Base-by-base conservation (phyloP, 1,140 invertebrate genomes). In the Aethina tumida region DNA sequence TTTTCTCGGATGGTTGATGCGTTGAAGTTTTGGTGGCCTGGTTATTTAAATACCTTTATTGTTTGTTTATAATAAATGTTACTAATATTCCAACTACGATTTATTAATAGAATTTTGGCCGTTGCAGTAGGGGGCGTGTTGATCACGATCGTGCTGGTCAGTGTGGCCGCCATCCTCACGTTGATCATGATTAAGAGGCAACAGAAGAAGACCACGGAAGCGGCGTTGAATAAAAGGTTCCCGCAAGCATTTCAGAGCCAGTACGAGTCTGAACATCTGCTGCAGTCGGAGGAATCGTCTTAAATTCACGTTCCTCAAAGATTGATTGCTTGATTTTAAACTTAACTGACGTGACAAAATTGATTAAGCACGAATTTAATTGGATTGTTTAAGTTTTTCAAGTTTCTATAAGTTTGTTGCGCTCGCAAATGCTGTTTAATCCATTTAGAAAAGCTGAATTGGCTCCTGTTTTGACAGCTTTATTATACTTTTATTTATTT, bases 231-330 rank as follows among this genome's bases (percentile, higher is more conserved):
- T 22, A 60, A 61, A 41, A 38, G 57, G n/a, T 59, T 59, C 41
- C 55, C 56, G n/a, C 58, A 61, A 47, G 53, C 50, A 9, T 61
- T 58, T 32, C 50, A 52, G 14, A 47, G 46, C 27, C 47, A 34
- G 27, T 46, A 59, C 22, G 60, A 62, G 48, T 55, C 56, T 6
- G 56, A 62, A 47, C 57, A 61, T 38, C 41, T 62, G 26, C 33
- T 62, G 13, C 57, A 62, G 34, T 45, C 57, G 4, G 59, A 62
- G 35, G 59, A 62, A n/a, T n/a, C n/a, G n/a, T n/a, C n/a, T n/a
- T n/a, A n/a, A n/a, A n/a, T n/a, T n/a, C n/a, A n/a, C n/a, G n/a
- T n/a, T n/a, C n/a, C n/a, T n/a, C n/a, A n/a, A n/a, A n/a, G n/a
- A n/a, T n/a, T n/a, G n/a, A n/a, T n/a, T n/a, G n/a, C n/a, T n/a